These are phyloP conservation scores for Mustelus asterias DNA, from an alignment of 2,113 vertebrate genomes.

Conservation along the genomic window DNA sequence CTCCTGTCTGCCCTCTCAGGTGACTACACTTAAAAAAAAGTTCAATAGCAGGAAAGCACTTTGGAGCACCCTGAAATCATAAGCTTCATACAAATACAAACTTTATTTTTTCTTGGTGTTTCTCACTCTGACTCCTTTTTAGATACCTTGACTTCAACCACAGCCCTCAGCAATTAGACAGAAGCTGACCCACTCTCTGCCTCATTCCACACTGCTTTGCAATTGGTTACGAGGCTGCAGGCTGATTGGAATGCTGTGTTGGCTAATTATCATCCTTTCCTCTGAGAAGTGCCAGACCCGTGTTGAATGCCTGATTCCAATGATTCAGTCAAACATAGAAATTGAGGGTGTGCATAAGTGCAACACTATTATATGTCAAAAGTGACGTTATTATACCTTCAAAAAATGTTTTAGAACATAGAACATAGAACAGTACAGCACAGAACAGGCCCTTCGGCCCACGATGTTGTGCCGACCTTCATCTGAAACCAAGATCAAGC, in stretches of 20 bases:
- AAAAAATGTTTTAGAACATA: too few species aligned
- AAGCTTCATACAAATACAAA: not conserved
- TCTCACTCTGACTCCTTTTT: not conserved
- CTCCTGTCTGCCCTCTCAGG: not conserved
- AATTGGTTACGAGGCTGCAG: not conserved
- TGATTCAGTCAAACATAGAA: not conserved
- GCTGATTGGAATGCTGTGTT: not conserved
- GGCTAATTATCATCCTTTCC: not conserved
- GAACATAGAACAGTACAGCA: too few species aligned
- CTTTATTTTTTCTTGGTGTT: not conserved
- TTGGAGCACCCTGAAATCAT: not conserved
- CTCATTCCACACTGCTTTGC: not conserved
- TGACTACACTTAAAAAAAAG: not conserved
- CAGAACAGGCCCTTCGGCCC: too few species aligned
- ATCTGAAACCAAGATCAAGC: too few species aligned
- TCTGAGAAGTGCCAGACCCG: not conserved
- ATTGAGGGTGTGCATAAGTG: not conserved
- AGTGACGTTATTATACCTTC: too few species aligned
- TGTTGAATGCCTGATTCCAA: not conserved
- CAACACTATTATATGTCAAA: too few species aligned
- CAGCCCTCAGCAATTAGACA: not conserved
- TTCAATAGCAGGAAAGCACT: not conserved
- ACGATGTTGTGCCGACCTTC: too few species aligned
- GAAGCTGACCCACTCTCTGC: not conserved
- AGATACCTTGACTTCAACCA: not conserved